Percentiles rank a stretch among this genome's conserved stretches.
Conservation (phyloP, 2,113 vertebrate species). For the Stigmatopora argus region DNA sequence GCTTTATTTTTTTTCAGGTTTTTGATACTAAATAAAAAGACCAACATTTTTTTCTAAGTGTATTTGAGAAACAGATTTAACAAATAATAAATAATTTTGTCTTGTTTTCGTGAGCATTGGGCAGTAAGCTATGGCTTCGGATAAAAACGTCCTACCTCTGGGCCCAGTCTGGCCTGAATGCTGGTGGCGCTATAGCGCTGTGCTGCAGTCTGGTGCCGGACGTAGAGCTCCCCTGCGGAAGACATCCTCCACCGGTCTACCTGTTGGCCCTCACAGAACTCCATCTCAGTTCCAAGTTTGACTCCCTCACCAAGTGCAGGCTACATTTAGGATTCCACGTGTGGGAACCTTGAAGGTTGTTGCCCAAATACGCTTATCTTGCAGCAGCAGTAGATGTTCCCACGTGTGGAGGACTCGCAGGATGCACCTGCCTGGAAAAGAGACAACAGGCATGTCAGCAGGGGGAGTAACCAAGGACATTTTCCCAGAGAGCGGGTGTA, state of each 20-base stretch:
- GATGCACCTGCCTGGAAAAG: conserved; percentile 58
- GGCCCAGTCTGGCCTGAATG: conserved; percentile 76
- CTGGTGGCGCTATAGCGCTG: conserved; percentile 80
- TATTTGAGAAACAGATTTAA: too few relatives aligned
- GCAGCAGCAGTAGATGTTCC: conserved; percentile 16
- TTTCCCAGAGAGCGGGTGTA: conserved; percentile 60
- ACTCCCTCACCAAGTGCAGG: neutral
- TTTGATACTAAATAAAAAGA: too few relatives aligned
- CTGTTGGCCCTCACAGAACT: conserved; percentile 21
- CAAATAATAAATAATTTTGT: too few relatives aligned
- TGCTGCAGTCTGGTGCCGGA: conserved; percentile 76
- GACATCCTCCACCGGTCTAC: conserved; percentile 42
- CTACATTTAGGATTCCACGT: conserved; percentile 6
- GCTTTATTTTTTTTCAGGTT: too few relatives aligned
- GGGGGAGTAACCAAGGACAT: conserved; percentile 64
- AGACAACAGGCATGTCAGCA: conserved; percentile 52
- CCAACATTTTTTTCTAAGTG: too few relatives aligned
- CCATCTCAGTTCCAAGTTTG: conserved; percentile 18
- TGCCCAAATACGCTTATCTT: conserved; percentile 25
- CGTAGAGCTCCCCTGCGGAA: conserved; percentile 14
- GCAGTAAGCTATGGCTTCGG: neutral
- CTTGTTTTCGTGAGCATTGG: too few relatives aligned
- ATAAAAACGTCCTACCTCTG: conserved; percentile 73
- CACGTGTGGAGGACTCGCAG: conserved; percentile 22
- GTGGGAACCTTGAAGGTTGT: neutral